Evolutionary conservation across 2,797 vertebrate species (phyloP).

Genomic region (Notamacropus eugenii): DNA sequence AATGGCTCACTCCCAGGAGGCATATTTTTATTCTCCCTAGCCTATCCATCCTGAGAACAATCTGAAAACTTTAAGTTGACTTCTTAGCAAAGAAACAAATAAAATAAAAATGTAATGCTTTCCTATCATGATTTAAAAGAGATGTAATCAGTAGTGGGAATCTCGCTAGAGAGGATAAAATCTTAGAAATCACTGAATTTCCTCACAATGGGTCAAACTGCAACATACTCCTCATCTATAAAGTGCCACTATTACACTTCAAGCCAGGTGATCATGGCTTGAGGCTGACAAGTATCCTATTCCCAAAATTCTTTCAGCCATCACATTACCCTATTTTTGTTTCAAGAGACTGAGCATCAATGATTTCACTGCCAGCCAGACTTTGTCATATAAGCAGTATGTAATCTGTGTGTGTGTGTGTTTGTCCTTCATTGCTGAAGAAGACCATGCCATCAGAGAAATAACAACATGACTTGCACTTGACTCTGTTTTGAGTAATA

Average conservation of each 20-base stretch:
- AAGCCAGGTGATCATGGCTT: neutral
- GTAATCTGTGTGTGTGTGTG: neutral
- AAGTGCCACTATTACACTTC: neutral
- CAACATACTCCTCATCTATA: too few relatives aligned
- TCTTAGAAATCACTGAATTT: neutral
- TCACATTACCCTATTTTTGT: neutral
- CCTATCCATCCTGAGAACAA: constrained; percentile 29
- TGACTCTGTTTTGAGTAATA: too few relatives aligned
- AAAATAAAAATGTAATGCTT: neutral
- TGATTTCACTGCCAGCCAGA: neutral
- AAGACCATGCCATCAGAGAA: too few relatives aligned
- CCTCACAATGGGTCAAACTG: too few relatives aligned
- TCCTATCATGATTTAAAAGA: neutral
- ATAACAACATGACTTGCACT: too few relatives aligned
- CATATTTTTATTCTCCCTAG: constrained; percentile 36
- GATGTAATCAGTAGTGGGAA: neutral
- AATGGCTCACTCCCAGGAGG: neutral
- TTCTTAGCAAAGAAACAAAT: neutral
- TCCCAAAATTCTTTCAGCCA: neutral
- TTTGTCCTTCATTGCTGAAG: too few relatives aligned
- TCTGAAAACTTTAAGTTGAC: too few relatives aligned
- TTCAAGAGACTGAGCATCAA: neutral
- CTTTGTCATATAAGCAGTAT: neutral
- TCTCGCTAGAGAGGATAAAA: neutral
- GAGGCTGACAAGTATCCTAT: neutral